Evolutionary conservation across 2,797 vertebrate genomes (phyloP).

Genomic region (Rhabdophis nuchalis): DNA sequence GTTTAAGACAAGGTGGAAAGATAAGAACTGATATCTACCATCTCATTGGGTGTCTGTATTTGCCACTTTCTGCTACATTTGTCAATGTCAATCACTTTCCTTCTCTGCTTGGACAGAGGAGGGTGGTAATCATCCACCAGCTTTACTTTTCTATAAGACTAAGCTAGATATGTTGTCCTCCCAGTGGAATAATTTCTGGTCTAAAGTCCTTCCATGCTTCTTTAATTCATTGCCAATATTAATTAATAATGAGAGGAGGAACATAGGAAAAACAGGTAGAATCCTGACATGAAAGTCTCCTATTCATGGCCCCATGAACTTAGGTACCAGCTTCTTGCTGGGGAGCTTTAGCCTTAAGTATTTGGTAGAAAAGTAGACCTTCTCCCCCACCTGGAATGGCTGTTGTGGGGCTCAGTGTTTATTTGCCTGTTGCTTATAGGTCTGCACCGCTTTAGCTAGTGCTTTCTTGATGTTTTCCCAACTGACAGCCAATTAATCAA

Average conservation of each 20-base stretch:
- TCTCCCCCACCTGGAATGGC: no score
- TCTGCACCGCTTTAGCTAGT: no score
- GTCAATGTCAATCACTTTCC: neutral
- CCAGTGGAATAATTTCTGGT: neutral
- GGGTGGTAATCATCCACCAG: neutral
- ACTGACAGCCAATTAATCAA: no score
- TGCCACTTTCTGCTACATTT: neutral
- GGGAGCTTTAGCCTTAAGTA: no score
- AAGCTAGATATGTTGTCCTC: neutral
- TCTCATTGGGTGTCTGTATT: neutral
- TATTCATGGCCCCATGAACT: neutral
- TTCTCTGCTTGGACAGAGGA: neutral
- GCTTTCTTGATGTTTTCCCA: no score
- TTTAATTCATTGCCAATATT: neutral
- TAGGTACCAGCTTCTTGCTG: no score
- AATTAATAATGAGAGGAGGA: neutral
- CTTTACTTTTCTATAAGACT: neutral
- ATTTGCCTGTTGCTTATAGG: no score
- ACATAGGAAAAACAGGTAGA: neutral
- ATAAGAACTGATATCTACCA: neutral
- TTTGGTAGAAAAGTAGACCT: no score
- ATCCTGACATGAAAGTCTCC: neutral
- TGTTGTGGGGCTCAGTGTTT: no score
- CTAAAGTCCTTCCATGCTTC: neutral
- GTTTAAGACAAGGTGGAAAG: neutral